phyloP scores from a whole-genome alignment of 1,140 invertebrate genomes.

The Mya arenaria region DNA sequence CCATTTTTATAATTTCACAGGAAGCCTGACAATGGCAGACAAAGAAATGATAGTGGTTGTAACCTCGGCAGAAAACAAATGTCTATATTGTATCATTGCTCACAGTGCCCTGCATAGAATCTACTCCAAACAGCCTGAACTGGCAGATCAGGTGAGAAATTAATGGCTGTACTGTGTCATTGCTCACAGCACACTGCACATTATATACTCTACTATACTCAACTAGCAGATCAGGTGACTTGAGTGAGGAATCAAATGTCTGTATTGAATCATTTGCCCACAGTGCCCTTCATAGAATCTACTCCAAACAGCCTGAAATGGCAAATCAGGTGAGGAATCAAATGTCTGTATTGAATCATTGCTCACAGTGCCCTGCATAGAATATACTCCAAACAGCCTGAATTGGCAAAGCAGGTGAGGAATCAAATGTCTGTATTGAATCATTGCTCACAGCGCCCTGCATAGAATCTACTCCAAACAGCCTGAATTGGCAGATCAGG shows the following conservation, averaged over 20 bases:
- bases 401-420: no score
- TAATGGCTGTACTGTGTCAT: no score
- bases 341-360: no score
- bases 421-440: conserved; percentile 72
- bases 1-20: conserved; percentile 54
- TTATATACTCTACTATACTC: no score
- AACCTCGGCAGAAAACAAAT: conserved; percentile 69
- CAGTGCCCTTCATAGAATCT: conserved; percentile 69
- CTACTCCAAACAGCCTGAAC: conserved; percentile 69
- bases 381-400: no score
- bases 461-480: no score
- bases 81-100: conserved; percentile 71
- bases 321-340: conserved; percentile 75
- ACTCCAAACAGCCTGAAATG: conserved; percentile 66
- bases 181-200: no score
- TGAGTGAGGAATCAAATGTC: background rate
- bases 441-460: conserved; percentile 71
- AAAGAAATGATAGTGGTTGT: conserved; percentile 75
- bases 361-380: no score
- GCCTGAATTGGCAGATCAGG: no score
- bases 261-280: background rate
- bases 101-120: conserved; percentile 72
- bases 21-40: conserved; percentile 72
- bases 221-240: conserved; percentile 71
- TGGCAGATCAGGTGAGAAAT: no score